Percentiles rank a stretch among this genome's conserved stretches.
phyloP scores from a whole-genome alignment of 2,797 vertebrate species.

The Falco columbarius region DNA sequence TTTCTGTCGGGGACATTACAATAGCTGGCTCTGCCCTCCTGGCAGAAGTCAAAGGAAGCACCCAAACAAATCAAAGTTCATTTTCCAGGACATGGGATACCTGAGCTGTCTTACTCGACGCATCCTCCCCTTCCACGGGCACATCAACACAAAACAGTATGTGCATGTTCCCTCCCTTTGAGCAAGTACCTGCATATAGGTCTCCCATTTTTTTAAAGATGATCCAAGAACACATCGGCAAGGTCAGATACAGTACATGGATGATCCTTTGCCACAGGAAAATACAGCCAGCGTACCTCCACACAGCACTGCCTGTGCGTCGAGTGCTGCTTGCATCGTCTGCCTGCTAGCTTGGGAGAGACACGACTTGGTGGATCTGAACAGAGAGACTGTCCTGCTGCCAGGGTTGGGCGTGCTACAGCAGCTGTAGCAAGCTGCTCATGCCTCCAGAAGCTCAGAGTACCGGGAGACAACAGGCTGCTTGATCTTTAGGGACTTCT shows the following conservation, averaged over 20 bases:
- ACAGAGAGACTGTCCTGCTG: background rate
- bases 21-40: background rate
- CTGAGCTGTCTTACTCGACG: background rate
- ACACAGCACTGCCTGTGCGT: background rate
- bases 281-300: background rate
- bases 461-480: background rate
- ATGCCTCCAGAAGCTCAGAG: background rate
- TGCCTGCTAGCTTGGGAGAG: background rate
- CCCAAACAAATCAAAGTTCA: background rate
- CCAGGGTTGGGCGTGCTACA: background rate
- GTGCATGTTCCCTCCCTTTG: rapidly evolving
- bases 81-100: background rate
- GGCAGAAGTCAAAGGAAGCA: background rate
- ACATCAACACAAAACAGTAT: background rate
- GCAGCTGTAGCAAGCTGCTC: background rate
- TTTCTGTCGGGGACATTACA: background rate
- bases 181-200: background rate
- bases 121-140: background rate
- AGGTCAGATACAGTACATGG: background rate
- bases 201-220: background rate
- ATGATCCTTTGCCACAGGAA: background rate
- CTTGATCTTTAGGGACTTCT: background rate
- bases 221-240: background rate
- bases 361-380: background rate
- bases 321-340: background rate